Conservation (phyloP, 2,797 vertebrate species). For the Cuculus canorus region DNA sequence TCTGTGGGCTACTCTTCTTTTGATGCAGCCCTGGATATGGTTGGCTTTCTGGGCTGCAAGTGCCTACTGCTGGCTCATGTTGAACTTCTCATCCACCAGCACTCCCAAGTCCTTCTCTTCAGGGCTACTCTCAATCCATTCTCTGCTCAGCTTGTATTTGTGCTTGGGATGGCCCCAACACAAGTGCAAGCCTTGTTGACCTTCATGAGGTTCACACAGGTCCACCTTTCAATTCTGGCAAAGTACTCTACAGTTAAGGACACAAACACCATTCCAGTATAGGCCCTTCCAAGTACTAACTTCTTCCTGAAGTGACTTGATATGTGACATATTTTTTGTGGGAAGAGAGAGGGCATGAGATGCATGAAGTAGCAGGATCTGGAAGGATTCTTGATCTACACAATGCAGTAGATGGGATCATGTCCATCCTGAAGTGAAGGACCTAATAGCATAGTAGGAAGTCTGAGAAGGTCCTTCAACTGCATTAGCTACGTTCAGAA, state of each 20-base stretch:
- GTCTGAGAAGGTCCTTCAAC: background rate
- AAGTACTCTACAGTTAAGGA: background rate
- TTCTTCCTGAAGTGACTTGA: background rate
- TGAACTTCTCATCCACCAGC: too few relatives aligned
- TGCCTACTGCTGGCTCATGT: too few relatives aligned
- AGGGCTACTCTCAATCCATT: too few relatives aligned
- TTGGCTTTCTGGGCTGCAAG: too few relatives aligned
- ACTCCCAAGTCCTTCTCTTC: too few relatives aligned
- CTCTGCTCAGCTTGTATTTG: too few relatives aligned
- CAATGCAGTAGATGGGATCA: background rate
- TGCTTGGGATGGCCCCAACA: too few relatives aligned
- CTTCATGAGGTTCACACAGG: too few relatives aligned
- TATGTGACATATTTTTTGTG: background rate
- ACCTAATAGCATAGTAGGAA: background rate
- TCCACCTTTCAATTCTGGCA: too few relatives aligned
- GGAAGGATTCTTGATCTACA: background rate
- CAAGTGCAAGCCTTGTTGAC: too few relatives aligned
- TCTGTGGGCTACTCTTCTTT: too few relatives aligned
- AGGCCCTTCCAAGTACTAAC: background rate
- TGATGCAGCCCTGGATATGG: too few relatives aligned
- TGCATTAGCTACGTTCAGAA: background rate
- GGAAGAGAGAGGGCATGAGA: background rate
- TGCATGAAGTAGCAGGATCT: background rate
- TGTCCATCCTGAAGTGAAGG: background rate
- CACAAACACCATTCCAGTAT: background rate